Evolutionary conservation across 2,797 vertebrate species (phyloP).

Genomic region (Chelmon rostratus): DNA sequence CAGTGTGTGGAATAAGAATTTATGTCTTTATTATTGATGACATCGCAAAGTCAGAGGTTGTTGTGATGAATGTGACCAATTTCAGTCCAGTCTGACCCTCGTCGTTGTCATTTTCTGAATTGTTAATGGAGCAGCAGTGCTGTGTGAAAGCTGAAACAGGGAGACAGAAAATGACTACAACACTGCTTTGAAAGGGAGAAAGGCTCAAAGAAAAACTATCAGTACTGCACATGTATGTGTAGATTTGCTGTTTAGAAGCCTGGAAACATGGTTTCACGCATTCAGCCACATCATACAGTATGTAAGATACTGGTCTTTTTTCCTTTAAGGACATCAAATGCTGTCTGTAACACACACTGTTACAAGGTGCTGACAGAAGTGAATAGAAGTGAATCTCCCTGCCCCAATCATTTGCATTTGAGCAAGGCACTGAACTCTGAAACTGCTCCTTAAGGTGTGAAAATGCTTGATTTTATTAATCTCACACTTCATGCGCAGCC

Average conservation of each 20-base stretch:
- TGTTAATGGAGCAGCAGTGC: conserved; percentile 36
- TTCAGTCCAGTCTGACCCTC: conserved; percentile 52
- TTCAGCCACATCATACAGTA: not conserved
- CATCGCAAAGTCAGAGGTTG: conserved; percentile 63
- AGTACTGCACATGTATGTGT: not conserved
- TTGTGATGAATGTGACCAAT: conserved; percentile 67
- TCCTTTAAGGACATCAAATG: not conserved
- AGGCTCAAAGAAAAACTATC: not conserved
- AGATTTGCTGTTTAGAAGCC: not conserved
- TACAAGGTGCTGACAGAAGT: not conserved
- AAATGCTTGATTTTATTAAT: not conserved
- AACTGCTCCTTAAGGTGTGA: not conserved
- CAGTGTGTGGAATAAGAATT: conserved; percentile 67
- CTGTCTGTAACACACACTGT: not conserved
- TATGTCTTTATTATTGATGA: conserved; percentile 66
- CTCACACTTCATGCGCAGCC: no score
- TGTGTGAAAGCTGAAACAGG: conserved; percentile 16
- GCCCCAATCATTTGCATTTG: not conserved
- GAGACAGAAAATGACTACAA: not conserved
- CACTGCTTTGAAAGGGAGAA: not conserved
- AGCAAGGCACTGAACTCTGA: not conserved
- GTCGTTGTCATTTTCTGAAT: conserved; percentile 39
- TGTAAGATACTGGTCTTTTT: no score
- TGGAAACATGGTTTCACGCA: conserved; percentile 8
- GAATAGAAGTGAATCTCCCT: not conserved